Percentiles rank a stretch among this genome's conserved stretches.
Conservation (phyloP, 2,113 vertebrate species). For the Cinclus cinclus region DNA sequence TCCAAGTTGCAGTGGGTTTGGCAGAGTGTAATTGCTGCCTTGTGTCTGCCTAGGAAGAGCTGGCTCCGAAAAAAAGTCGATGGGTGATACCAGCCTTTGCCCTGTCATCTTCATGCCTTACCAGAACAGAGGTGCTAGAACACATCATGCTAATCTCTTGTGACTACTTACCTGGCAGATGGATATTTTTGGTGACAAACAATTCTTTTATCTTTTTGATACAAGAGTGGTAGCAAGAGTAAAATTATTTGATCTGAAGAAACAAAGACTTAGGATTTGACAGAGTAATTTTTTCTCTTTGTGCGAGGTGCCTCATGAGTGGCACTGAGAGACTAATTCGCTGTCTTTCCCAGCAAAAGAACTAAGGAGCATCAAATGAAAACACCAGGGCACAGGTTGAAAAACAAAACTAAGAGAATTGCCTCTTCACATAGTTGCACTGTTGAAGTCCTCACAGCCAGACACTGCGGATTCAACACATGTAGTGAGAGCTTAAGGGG, state of each 20-base stretch:
- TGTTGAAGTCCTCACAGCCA: not conserved
- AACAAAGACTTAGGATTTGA: not conserved
- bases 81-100: not conserved
- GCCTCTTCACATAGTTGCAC: not conserved
- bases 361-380: not conserved
- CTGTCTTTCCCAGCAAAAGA: not conserved
- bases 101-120: not conserved
- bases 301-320: not conserved
- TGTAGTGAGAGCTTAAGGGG: not conserved
- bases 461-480: not conserved
- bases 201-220: not conserved
- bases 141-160: not conserved
- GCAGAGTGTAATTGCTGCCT: not conserved
- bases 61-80: not conserved
- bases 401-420: not conserved
- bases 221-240: not conserved
- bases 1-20: not conserved
- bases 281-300: not conserved
- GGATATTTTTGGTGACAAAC: not conserved
- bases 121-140: not conserved
- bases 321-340: not conserved
- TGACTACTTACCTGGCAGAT: not conserved
- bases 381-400: not conserved
- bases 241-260: not conserved
- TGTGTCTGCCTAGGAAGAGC: not conserved